Percentiles rank a stretch among this genome's conserved stretches.
Conservation (phyloP, 2,113 vertebrate genomes). For the Platichthys stellatus region DNA sequence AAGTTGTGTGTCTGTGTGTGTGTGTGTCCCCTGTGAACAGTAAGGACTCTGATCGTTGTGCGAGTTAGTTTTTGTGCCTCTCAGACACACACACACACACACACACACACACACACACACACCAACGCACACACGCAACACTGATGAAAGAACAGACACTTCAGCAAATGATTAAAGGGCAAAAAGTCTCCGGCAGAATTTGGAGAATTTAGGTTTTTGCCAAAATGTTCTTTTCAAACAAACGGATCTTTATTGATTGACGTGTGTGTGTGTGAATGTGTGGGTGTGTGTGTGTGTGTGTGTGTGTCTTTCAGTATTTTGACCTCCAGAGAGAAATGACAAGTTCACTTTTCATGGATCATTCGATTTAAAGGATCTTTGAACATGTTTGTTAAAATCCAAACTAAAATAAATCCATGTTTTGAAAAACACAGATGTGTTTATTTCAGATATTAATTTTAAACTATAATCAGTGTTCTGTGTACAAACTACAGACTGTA, state of each 20-base stretch:
- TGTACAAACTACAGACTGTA: no score
- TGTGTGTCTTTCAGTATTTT: no score
- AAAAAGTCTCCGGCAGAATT: slow-evolving; percentile 29
- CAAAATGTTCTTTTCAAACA: no score
- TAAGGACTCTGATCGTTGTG: slow-evolving; percentile 58
- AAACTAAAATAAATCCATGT: no score
- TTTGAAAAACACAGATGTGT: no score
- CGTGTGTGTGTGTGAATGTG: neutral
- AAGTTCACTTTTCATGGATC: no score
- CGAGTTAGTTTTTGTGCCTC: slow-evolving; percentile 34
- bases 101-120: slow-evolving; percentile 21
- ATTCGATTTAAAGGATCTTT: no score
- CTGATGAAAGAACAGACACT: slow-evolving; percentile 77
- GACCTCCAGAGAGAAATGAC: no score
- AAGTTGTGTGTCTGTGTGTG: neutral
- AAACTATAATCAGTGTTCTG: no score
- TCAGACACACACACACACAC: slow-evolving; percentile 22
- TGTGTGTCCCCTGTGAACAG: slow-evolving; percentile 20
- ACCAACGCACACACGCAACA: slow-evolving; percentile 49
- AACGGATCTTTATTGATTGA: neutral
- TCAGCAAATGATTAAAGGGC: slow-evolving; percentile 49
- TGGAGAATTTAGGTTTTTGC: neutral
- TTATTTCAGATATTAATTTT: no score
- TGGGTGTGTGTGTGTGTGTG: no score
- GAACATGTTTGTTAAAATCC: no score